These are phyloP conservation scores for Corella eumyota DNA, from an alignment of 23 tunicate genomes.

Conservation along the genomic window DNA sequence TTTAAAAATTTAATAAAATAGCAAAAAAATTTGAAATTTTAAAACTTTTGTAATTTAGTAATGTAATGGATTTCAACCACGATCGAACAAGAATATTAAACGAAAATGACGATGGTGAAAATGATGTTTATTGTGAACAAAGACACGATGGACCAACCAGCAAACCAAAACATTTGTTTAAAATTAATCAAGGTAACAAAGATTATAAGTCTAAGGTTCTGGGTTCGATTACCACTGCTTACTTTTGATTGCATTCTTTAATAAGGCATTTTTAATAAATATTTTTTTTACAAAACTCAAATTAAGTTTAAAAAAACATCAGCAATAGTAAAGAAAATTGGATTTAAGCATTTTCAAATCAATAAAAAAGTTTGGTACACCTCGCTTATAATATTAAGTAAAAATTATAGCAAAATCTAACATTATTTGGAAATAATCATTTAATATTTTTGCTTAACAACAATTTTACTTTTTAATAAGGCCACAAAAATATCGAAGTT, in stretches of 20 bases:
- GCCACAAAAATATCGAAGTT: conserved; percentile 86
- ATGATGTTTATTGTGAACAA: conserved; percentile 5
- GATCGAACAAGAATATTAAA: conserved; percentile 1
- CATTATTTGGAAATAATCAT: too few species aligned
- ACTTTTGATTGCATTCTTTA: background rate
- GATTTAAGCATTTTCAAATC: too few species aligned
- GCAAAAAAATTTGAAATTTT: background rate
- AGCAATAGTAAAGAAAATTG: too few species aligned
- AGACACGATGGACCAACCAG: background rate
- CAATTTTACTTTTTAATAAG: too few species aligned
- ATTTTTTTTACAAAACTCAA: too few species aligned
- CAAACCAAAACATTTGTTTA: background rate
- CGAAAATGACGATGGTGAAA: conserved; percentile 4
- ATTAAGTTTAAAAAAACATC: too few species aligned
- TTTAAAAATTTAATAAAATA: background rate
- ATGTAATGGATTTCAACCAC: background rate
- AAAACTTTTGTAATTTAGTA: background rate
- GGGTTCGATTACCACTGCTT: background rate
- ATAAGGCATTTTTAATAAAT: background rate
- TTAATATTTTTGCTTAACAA: too few species aligned
- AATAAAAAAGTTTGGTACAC: too few species aligned
- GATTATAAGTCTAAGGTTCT: background rate
- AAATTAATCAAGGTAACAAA: conserved; percentile 11
- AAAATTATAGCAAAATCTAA: too few species aligned
- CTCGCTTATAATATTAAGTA: too few species aligned